Percentiles rank a stretch among this genome's conserved stretches.
Conservation (phyloP, 2,888 invertebrate genomes). For the Alloscopus bannaensis region DNA sequence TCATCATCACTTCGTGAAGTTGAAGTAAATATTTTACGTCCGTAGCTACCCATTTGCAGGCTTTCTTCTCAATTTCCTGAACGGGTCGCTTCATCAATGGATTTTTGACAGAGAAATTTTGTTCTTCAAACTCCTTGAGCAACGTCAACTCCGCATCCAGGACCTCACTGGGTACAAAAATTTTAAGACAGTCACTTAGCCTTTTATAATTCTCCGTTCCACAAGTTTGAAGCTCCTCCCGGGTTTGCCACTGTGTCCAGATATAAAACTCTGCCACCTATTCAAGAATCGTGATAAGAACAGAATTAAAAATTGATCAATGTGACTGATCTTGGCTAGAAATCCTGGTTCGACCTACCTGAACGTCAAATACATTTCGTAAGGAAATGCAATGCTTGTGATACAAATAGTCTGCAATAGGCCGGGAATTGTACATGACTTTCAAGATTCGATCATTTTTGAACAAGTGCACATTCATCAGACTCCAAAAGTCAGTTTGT, state of each 20-base stretch:
- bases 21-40: conserved; percentile 24
- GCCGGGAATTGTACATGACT: conserved; percentile 75
- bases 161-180: not conserved
- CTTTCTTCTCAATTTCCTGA: not conserved
- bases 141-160: not conserved
- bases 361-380: conserved; percentile 75
- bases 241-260: not conserved
- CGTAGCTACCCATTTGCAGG: conserved; percentile 20
- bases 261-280: conserved; percentile 7
- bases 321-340: not conserved
- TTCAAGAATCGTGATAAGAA: not conserved
- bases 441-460: conserved; percentile 73
- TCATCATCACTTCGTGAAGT: not conserved
- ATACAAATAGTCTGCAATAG: conserved; percentile 74
- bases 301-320: not conserved
- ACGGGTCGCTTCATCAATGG: conserved; percentile 23
- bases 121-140: conserved; percentile 5
- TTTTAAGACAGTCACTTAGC: not conserved
- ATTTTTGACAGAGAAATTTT: not conserved
- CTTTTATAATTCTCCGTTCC: not conserved
- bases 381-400: conserved; percentile 74
- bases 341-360: conserved; percentile 72
- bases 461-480: conserved; percentile 46
- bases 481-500: not conserved
- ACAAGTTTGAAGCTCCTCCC: not conserved